Percentiles rank a stretch among this genome's conserved stretches.
These are phyloP conservation scores for Hetaerina titia DNA, from an alignment of 2,888 invertebrate genomes.

Conservation along the genomic window DNA sequence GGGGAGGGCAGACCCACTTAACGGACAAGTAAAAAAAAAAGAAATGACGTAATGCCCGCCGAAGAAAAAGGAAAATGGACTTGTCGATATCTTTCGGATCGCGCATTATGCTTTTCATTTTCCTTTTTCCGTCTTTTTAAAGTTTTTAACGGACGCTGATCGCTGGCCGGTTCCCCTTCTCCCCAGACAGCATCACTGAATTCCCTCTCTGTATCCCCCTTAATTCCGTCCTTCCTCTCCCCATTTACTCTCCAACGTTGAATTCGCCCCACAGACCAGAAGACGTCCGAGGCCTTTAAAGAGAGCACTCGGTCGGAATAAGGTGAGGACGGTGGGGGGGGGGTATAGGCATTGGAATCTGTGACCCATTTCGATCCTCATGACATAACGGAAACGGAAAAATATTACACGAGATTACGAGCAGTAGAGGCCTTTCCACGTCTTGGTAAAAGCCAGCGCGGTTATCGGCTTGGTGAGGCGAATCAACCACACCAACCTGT, in stretches of 20 bases:
- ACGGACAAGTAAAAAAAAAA: neutral
- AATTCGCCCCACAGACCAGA: neutral
- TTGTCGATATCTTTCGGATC: neutral
- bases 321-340: neutral
- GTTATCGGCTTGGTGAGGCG: neutral
- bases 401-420: neutral
- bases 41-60: constrained; percentile 10
- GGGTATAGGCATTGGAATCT: neutral
- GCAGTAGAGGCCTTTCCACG: neutral
- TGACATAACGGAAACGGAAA: neutral
- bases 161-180: neutral
- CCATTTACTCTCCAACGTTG: neutral
- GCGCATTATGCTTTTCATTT: neutral
- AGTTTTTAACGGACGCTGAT: neutral
- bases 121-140: neutral
- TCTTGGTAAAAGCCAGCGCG: neutral
- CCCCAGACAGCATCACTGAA: neutral
- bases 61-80: neutral
- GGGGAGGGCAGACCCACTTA: neutral
- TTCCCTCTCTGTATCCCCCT: neutral
- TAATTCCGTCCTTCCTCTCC: no score
- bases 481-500: neutral
- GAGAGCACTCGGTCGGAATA: neutral
- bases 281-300: neutral
- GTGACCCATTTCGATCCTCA: neutral